Conservation (phyloP, 2,888 invertebrate species). For the Hydraecia micacea region DNA sequence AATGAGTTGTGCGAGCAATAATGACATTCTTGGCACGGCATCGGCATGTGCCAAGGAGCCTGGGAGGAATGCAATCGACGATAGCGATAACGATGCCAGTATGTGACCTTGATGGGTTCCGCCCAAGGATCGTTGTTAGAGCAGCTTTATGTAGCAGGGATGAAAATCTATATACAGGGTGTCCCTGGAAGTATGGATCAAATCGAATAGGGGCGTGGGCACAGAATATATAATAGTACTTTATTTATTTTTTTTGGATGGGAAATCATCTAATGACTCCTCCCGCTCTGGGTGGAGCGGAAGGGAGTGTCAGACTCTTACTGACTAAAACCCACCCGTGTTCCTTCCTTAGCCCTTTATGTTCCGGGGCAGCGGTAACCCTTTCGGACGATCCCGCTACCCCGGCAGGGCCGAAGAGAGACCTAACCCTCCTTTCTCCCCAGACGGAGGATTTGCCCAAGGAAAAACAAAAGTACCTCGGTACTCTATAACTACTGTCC, state of each 20-base stretch:
- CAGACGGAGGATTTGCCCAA: neutral
- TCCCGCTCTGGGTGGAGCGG: too few species aligned
- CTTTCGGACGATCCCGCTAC: too few species aligned
- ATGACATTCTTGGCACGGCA: slow-evolving; percentile 57
- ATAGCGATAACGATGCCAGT: slow-evolving; percentile 27
- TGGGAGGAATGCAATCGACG: slow-evolving; percentile 49
- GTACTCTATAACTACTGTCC: neutral
- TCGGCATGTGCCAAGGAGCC: slow-evolving; percentile 17
- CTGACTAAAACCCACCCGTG: too few species aligned
- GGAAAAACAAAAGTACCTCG: neutral
- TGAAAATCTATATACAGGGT: neutral
- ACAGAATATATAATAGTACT: too few species aligned
- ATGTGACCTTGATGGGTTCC: slow-evolving; percentile 36
- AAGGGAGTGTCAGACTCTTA: too few species aligned
- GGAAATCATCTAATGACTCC: too few species aligned
- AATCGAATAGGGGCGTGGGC: too few species aligned
- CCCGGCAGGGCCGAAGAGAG: too few species aligned
- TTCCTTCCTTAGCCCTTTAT: too few species aligned
- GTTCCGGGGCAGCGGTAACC: too few species aligned
- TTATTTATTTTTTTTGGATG: too few species aligned
- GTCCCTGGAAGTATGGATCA: too few species aligned
- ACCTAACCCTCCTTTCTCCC: neutral
- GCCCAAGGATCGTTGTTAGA: neutral
- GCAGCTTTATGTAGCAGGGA: neutral
- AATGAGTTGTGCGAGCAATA: slow-evolving; percentile 52